Evolutionary conservation across 2,888 invertebrate species (phyloP).

Genomic region (Trichopria drosophilae): DNA sequence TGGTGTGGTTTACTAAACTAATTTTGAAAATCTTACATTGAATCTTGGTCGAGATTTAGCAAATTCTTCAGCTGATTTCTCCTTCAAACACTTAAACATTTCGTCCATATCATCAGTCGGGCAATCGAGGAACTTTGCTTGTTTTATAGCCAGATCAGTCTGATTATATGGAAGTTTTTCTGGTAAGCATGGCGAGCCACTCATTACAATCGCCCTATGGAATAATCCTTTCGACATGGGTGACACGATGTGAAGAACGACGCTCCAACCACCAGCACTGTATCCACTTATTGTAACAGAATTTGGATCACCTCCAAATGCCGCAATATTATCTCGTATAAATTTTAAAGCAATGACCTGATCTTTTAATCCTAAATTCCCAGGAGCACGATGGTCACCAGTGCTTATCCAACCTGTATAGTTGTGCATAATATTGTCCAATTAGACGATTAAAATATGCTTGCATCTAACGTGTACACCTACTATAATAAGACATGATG

Average conservation of each 20-base stretch:
- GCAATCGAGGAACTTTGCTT: slow-evolving; percentile 66
- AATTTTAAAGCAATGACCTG: slow-evolving; percentile 70
- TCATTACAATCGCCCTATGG: slow-evolving; percentile 71
- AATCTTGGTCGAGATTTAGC: slow-evolving; percentile 33
- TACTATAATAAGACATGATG: no score
- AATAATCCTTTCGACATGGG: slow-evolving; percentile 72
- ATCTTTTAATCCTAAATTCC: slow-evolving; percentile 73
- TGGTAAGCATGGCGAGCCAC: slow-evolving; percentile 65
- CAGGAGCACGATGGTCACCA: slow-evolving; percentile 68
- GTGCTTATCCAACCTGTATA: slow-evolving; percentile 66
- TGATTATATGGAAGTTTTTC: slow-evolving; percentile 63
- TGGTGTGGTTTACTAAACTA: no score
- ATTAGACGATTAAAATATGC: no score
- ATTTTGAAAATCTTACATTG: slow-evolving; percentile 40
- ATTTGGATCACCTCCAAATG: slow-evolving; percentile 71
- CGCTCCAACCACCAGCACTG: slow-evolving; percentile 59
- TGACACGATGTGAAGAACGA: slow-evolving; percentile 60
- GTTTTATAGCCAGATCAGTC: slow-evolving; percentile 64
- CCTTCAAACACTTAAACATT: slow-evolving; percentile 66
- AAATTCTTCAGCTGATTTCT: slow-evolving; percentile 52
- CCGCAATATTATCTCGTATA: slow-evolving; percentile 68
- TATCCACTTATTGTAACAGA: slow-evolving; percentile 69
- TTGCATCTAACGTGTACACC: no score
- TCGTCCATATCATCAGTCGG: slow-evolving; percentile 60
- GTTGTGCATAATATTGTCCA: no score